Conservation (phyloP, 2,113 vertebrate genomes). For the Pygoscelis antarcticus region DNA sequence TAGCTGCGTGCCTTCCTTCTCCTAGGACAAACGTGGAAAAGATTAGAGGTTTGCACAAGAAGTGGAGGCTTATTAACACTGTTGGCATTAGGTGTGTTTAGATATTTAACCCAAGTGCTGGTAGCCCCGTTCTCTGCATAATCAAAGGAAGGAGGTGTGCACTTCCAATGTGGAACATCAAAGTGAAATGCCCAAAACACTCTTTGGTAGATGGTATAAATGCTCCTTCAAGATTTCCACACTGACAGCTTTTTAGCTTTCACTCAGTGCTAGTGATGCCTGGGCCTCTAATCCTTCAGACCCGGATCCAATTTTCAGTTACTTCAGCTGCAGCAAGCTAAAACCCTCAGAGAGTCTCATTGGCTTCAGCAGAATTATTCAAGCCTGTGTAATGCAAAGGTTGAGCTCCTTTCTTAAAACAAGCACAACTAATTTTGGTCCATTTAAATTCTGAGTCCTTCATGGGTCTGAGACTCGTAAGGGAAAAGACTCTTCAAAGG, state of each 20-base stretch:
- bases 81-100: neutral
- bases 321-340: neutral
- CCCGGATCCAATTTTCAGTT: neutral
- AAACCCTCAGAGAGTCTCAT: neutral
- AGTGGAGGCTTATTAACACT: neutral
- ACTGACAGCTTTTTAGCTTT: neutral
- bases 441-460: neutral
- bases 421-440: neutral
- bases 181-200: neutral
- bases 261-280: neutral
- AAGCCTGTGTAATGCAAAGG: neutral
- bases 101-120: neutral
- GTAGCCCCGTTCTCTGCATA: neutral
- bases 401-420: neutral
- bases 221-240: neutral
- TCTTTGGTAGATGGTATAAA: neutral
- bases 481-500: neutral
- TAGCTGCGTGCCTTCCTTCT: neutral
- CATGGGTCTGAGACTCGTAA: neutral
- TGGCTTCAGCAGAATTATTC: conserved; percentile 16
- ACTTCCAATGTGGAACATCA: neutral
- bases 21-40: neutral
- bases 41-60: neutral
- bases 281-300: neutral
- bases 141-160: neutral